phyloP scores from a whole-genome alignment of 2,888 invertebrate species.

The Hedychridium roseum region DNA sequence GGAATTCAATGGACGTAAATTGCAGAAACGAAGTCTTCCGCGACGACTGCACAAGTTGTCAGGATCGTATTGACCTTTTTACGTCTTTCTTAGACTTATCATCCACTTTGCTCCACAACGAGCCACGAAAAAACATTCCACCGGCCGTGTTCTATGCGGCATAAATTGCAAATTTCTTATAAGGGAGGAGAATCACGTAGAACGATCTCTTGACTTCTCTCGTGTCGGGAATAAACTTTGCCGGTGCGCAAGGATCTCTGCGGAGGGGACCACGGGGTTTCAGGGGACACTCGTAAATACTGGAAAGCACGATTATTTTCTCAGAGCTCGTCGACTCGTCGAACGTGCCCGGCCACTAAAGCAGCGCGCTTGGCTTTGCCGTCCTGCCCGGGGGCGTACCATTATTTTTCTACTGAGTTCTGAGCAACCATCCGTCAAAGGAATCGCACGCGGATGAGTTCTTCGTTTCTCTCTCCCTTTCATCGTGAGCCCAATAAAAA shows the following conservation, averaged over 20 bases:
- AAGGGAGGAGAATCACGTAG: conserved; percentile 3
- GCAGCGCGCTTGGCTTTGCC: conserved; percentile 27
- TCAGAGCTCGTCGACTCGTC: conserved; percentile 33
- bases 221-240: conserved; percentile 36
- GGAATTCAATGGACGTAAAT: conserved; percentile 42
- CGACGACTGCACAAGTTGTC: too few relatives aligned
- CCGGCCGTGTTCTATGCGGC: background rate
- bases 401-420: conserved; percentile 42
- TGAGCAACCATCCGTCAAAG: conserved; percentile 37
- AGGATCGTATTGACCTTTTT: too few relatives aligned
- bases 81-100: too few relatives aligned
- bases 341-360: conserved; percentile 39
- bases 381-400: conserved; percentile 21
- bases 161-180: background rate
- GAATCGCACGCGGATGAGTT: conserved; percentile 33
- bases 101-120: too few relatives aligned
- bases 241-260: conserved; percentile 27
- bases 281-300: conserved; percentile 43
- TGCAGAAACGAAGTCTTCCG: conserved; percentile 28
- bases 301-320: conserved; percentile 49
- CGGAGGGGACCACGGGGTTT: conserved; percentile 28
- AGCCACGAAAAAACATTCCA: conserved; percentile 17
- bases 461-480: too few relatives aligned
- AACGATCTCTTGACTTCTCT: conserved; percentile 22
- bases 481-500: conserved; percentile 45